These are phyloP conservation scores for Serripes groenlandicus DNA, from an alignment of 2,888 invertebrate species.

Conservation along the genomic window DNA sequence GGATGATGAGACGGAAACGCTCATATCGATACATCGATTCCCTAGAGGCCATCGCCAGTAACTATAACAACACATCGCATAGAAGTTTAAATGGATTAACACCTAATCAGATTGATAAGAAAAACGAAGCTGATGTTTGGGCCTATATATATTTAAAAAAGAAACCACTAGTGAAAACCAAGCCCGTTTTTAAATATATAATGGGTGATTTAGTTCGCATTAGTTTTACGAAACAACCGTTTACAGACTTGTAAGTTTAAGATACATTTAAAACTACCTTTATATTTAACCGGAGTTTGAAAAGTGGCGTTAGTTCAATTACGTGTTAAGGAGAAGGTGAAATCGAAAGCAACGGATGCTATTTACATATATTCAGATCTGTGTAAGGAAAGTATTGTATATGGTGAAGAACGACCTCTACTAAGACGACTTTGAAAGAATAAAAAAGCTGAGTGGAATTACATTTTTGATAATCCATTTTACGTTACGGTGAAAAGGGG, in stretches of 20 bases:
- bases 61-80: too few relatives aligned
- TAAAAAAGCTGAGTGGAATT: constrained; percentile 37
- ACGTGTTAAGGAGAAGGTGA: background rate
- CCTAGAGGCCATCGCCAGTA: too few relatives aligned
- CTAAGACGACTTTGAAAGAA: constrained; percentile 46
- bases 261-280: constrained; percentile 6
- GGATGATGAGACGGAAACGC: too few relatives aligned
- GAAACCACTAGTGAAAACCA: constrained; percentile 4
- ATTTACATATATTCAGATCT: constrained; percentile 25
- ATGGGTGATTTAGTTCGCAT: constrained; percentile 1
- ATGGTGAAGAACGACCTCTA: constrained; percentile 44
- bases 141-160: too few relatives aligned
- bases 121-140: too few relatives aligned
- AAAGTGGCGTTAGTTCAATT: constrained; percentile 28
- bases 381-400: constrained; percentile 50
- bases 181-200: background rate
- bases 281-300: background rate
- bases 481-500: constrained; percentile 45
- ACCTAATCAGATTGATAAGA: too few relatives aligned
- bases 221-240: constrained; percentile 2
- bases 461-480: constrained; percentile 28
- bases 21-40: too few relatives aligned
- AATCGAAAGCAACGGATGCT: constrained; percentile 15
- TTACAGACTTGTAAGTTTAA: background rate
- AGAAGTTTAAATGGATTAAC: too few relatives aligned